Conservation (phyloP, 2,888 invertebrate genomes). For the Epinotia brunnichana region DNA sequence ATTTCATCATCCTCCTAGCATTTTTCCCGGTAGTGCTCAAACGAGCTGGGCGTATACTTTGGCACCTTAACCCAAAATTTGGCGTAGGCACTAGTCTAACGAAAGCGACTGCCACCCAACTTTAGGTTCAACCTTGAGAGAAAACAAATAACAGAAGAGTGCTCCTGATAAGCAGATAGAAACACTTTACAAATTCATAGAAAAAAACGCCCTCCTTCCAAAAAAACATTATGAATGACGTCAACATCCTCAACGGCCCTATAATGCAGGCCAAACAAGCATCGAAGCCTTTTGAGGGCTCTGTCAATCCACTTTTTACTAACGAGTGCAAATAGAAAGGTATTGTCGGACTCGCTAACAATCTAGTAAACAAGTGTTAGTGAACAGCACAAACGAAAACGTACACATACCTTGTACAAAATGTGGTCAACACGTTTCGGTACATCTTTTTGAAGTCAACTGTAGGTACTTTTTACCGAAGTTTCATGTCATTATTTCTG, state of each 20-base stretch:
- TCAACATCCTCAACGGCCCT: constrained; percentile 30
- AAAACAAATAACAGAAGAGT: no score
- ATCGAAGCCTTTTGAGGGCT: constrained; percentile 47
- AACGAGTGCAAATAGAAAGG: constrained; percentile 57
- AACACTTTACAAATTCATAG: no score
- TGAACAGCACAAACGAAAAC: constrained; percentile 20
- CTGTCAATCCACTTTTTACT: constrained; percentile 54
- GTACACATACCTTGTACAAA: not conserved
- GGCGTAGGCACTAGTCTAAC: no score
- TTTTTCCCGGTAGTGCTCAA: no score
- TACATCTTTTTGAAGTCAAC: not conserved
- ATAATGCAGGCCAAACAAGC: constrained; percentile 44
- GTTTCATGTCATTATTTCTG: no score
- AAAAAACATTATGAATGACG: not conserved
- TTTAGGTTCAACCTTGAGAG: no score
- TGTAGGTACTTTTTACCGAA: no score
- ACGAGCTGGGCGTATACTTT: no score
- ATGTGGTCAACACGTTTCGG: not conserved
- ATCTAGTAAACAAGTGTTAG: constrained; percentile 50
- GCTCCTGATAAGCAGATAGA: no score
- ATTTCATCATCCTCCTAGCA: no score
- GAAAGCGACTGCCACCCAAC: no score
- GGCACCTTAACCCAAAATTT: no score
- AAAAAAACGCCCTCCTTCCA: not conserved
- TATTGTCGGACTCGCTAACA: constrained; percentile 52